Evolutionary conservation across 1,140 invertebrate species (phyloP), one percentile per base, ranked within the genome.

Genomic region (Brachionus asplanchnoidis): DNA sequence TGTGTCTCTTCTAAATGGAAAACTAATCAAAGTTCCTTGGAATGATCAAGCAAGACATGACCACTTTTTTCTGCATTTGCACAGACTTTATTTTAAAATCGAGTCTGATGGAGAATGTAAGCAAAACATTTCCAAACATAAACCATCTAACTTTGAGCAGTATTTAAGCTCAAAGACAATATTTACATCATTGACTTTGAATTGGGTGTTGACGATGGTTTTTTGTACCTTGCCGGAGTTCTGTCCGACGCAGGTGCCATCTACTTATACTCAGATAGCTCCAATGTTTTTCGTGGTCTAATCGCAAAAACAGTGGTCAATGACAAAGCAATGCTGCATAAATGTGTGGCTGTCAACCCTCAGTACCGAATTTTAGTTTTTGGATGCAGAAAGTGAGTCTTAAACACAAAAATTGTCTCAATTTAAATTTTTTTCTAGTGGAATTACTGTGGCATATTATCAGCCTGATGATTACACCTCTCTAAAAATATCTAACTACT

Each of bases 61-160:
- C 42, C 79, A 82, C 23, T 68, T 82, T 68, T 82, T 82, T n/a
- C n/a, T 82, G 3, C 65, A 40, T 42, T 60, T 82, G 17, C 79
- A 82, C 53, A 65, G 53, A 68, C 32, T 82, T 23, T 60, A 82
- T 32, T 82, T 82, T 17, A 60, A 82, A 60, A 82, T 82, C 3
- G 79, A 82, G 23, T 9, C 79, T 8, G 79, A 82, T 14, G 79
- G 79, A 40, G 79, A 60, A 82, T 20, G 79, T 82, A 82, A 82
- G 11, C 14, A 53, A 3, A 50, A n/a, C 6, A 26, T 28, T 65
- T 65, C 4, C 3, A 32, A 56, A 26, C 53, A 23, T 8, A 28
- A 40, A 60, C 12, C 17, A 44, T 12, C 5, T 17, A 14, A 73
- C 14, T n/a, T 73, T 73, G 28, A 42, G 36, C 32, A 82, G 79